Evolutionary conservation across 2,113 vertebrate species (phyloP).

Genomic region (Sebastes schlegelii): DNA sequence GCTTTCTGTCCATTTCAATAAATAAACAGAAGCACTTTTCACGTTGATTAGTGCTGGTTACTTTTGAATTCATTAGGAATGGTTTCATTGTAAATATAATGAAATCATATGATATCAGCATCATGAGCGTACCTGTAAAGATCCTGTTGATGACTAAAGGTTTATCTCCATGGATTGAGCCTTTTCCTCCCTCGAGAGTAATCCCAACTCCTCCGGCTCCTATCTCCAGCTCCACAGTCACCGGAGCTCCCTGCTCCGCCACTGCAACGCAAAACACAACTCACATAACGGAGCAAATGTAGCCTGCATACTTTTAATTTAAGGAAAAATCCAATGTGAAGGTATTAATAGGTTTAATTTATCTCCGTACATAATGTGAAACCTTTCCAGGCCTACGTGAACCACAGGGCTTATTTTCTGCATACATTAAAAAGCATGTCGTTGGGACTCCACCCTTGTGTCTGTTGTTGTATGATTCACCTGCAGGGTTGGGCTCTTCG

Average conservation of each 20-base stretch:
- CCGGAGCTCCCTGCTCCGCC: conserved; percentile 52
- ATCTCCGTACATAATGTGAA: background rate
- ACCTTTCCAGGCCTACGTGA: background rate
- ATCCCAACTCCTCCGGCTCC: conserved; percentile 91
- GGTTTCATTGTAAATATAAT: background rate
- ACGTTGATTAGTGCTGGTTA: background rate
- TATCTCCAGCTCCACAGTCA: conserved; percentile 88
- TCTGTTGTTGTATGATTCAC: conserved; percentile 46
- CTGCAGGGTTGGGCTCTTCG: conserved; percentile 50
- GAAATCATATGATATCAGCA: background rate
- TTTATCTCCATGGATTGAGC: conserved; percentile 92
- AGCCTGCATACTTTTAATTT: background rate
- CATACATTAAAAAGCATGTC: background rate
- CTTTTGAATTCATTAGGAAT: background rate
- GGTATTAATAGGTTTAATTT: too few relatives aligned
- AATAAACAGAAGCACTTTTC: background rate
- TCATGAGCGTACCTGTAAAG: conserved; percentile 86
- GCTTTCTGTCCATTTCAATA: background rate
- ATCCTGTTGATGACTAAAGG: conserved; percentile 91
- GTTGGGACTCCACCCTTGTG: background rate
- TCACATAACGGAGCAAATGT: background rate
- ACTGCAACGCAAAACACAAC: conserved; percentile 38
- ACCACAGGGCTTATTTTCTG: background rate
- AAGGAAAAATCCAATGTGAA: too few relatives aligned
- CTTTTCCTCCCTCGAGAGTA: conserved; percentile 94